phyloP scores from a whole-genome alignment of 2,113 vertebrate genomes.

The Origma solitaria region DNA sequence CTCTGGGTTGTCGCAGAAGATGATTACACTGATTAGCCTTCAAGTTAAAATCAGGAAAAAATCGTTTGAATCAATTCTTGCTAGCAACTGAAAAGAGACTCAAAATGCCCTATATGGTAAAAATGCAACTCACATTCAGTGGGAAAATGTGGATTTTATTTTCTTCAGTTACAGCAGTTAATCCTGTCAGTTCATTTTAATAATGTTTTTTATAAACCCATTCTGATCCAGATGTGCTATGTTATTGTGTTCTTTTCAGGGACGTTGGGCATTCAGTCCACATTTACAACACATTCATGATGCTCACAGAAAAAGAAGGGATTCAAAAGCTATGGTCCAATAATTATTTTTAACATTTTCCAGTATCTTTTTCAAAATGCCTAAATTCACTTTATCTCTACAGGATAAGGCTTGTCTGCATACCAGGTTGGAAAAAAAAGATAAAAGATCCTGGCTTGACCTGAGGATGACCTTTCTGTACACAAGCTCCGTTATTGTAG shows the following conservation, averaged over 20 bases:
- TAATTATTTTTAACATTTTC: neutral
- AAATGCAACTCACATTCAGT: neutral
- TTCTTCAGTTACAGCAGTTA: slow-evolving; percentile 13
- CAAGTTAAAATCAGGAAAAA: neutral
- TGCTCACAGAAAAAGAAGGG: neutral
- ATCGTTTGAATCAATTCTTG: slow-evolving; percentile 25
- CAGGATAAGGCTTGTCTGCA: slow-evolving; percentile 28
- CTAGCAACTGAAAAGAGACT: neutral
- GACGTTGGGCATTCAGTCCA: neutral
- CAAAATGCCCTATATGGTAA: slow-evolving; percentile 42
- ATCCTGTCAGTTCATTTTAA: slow-evolving; percentile 37
- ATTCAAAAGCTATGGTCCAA: neutral
- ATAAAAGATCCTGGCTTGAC: slow-evolving; percentile 47
- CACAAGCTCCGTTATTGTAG: slow-evolving; percentile 46
- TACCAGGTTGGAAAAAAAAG: neutral
- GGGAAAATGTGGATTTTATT: slow-evolving; percentile 51
- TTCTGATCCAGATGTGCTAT: slow-evolving; percentile 21
- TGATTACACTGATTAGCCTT: slow-evolving; percentile 1
- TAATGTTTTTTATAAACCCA: slow-evolving; percentile 21
- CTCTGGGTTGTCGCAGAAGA: neutral
- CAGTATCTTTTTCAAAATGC: neutral
- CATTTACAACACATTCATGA: neutral
- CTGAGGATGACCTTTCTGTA: slow-evolving; percentile 52
- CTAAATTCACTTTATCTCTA: neutral
- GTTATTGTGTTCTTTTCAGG: neutral